phyloP scores from a whole-genome alignment of 2,797 vertebrate species.

The Liasis olivaceus region DNA sequence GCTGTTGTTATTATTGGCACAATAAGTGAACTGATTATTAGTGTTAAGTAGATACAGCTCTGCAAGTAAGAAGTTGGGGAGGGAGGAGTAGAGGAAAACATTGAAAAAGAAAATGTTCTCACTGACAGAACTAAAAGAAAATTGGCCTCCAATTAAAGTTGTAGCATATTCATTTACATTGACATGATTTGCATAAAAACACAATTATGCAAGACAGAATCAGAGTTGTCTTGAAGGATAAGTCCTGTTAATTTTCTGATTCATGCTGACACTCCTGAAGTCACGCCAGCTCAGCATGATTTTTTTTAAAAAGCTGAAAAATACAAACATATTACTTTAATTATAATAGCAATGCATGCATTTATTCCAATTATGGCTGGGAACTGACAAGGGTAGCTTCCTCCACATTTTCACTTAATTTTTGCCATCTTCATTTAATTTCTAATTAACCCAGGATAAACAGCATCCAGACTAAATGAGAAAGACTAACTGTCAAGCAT shows the following conservation, averaged over 20 bases:
- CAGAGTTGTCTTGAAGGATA: constrained; percentile 47
- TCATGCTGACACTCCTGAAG: constrained; percentile 26
- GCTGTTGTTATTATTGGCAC: not conserved
- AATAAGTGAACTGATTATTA: not conserved
- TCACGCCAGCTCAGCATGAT: constrained; percentile 11
- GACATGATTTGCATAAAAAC: constrained; percentile 34
- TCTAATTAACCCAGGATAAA: not conserved
- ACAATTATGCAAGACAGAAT: constrained; percentile 49
- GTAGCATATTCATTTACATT: constrained; percentile 35
- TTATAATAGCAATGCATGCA: constrained; percentile 25
- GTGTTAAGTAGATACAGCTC: not conserved
- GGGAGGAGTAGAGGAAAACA: not conserved
- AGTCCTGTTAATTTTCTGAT: constrained; percentile 48
- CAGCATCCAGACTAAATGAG: not conserved
- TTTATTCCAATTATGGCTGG: not conserved
- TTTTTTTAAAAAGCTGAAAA: constrained; percentile 35
- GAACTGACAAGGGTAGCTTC: constrained; percentile 2
- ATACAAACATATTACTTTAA: constrained; percentile 16
- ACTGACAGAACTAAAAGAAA: not conserved
- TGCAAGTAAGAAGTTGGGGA: not conserved
- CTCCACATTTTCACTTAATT: not conserved
- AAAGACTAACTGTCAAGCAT: constrained; percentile 34
- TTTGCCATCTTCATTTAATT: not conserved
- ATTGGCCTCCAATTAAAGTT: constrained; percentile 23
- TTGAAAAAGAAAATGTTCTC: not conserved